These are phyloP conservation scores for Mormyrus proboscirostris DNA, from an alignment of 2,797 vertebrate genomes.

Conservation along the genomic window DNA sequence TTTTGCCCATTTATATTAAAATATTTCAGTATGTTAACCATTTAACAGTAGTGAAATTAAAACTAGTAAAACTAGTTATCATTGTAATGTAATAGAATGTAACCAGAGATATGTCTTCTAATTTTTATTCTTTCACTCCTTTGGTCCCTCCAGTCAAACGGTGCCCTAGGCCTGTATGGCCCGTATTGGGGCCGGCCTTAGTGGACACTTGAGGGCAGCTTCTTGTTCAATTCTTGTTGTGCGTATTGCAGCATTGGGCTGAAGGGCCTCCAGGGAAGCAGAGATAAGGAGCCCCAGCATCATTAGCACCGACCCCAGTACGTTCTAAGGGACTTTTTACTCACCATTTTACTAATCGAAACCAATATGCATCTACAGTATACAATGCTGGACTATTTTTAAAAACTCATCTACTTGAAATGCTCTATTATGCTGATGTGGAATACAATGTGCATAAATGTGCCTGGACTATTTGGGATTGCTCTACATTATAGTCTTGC, in stretches of 20 bases:
- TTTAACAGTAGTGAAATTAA: not conserved
- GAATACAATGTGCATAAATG: not conserved
- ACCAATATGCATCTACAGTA: not conserved
- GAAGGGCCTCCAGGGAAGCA: not conserved
- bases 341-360: not conserved
- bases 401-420: not conserved
- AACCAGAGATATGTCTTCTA: not conserved
- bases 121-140: not conserved
- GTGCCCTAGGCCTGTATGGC: not conserved
- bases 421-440: not conserved
- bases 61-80: not conserved
- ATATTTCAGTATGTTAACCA: not conserved
- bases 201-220: slow-evolving; percentile 25
- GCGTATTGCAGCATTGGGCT: not conserved
- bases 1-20: not conserved
- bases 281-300: not conserved
- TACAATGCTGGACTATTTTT: not conserved
- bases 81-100: not conserved
- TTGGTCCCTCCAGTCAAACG: not conserved
- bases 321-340: not conserved
- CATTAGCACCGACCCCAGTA: not conserved
- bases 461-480: not conserved
- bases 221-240: slow-evolving; percentile 7
- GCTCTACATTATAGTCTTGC: not conserved
- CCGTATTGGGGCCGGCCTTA: not conserved